Evolutionary conservation across 2,797 vertebrate genomes (phyloP).

Genomic region (Phrynocephalus forsythii): DNA sequence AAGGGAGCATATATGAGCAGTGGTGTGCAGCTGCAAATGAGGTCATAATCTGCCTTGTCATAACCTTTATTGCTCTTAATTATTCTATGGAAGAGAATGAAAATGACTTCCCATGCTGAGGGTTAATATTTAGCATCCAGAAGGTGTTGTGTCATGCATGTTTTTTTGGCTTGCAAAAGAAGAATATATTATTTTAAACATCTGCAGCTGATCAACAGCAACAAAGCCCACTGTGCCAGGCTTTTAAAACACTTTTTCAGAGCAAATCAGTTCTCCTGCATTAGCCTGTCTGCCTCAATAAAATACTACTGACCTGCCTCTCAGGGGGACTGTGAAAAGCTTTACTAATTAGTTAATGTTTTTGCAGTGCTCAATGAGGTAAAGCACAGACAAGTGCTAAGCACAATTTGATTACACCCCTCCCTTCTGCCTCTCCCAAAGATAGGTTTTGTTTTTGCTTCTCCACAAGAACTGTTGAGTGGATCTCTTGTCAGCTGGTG

Average conservation of each 20-base stretch:
- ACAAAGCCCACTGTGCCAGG: constrained; percentile 22
- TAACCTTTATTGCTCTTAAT: constrained; percentile 13
- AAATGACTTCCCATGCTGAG: constrained; percentile 9
- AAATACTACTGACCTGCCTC: constrained; percentile 36
- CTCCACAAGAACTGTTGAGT: not conserved
- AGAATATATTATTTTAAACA: constrained; percentile 46
- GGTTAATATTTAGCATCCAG: constrained; percentile 27
- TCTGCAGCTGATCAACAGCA: constrained; percentile 41
- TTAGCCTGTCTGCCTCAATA: constrained; percentile 44
- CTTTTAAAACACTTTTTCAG: constrained; percentile 33
- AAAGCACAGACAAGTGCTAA: constrained; percentile 19
- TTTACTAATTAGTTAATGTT: constrained; percentile 51
- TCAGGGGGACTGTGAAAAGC: not conserved
- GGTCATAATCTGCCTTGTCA: not conserved
- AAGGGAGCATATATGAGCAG: not conserved
- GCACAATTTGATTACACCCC: not conserved
- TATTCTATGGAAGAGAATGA: constrained; percentile 13
- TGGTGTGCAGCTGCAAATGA: constrained; percentile 8
- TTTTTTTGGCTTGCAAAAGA: constrained; percentile 1
- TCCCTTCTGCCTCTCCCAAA: not conserved
- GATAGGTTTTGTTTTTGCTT: not conserved
- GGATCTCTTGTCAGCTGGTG: not conserved
- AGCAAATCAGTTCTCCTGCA: constrained; percentile 38
- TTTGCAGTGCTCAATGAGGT: constrained; percentile 22
- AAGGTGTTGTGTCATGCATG: not conserved